Conservation (phyloP, 2,888 invertebrate genomes). For the Parapristionchus giblindavisi region DNA sequence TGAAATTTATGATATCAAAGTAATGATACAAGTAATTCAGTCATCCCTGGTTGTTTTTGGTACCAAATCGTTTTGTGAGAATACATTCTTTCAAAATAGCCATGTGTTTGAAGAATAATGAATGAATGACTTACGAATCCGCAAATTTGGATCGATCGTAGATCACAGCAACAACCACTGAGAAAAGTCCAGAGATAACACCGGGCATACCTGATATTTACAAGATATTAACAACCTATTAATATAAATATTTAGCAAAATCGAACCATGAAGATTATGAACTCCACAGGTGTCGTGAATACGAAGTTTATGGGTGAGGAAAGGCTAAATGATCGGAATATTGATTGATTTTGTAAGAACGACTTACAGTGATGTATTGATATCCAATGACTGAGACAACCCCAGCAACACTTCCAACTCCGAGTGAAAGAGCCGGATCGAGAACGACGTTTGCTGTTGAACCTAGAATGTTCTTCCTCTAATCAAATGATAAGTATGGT, state of each 20-base stretch:
- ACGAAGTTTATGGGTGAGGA: conserved; percentile 81
- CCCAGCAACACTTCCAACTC: conserved; percentile 67
- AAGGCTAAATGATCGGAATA: conserved; percentile 75
- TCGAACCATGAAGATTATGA: too few species aligned
- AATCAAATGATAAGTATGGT: neutral
- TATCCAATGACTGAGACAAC: conserved; percentile 65
- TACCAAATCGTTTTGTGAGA: too few species aligned
- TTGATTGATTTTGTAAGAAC: neutral
- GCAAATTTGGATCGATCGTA: too few species aligned
- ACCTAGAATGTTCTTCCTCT: conserved; percentile 37
- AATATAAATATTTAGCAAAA: too few species aligned
- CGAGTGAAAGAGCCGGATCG: conserved; percentile 67
- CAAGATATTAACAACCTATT: too few species aligned
- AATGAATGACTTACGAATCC: too few species aligned
- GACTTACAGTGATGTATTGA: conserved; percentile 55
- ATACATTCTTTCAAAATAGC: too few species aligned
- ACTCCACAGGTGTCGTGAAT: conserved; percentile 67
- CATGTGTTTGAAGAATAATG: too few species aligned
- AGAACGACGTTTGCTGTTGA: conserved; percentile 72
- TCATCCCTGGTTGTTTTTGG: too few species aligned
- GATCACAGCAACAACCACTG: conserved; percentile 48
- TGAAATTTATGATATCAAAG: too few species aligned
- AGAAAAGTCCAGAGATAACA: conserved; percentile 53
- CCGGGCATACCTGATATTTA: too few species aligned
- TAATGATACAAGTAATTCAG: too few species aligned